These are phyloP conservation scores for Macrostomum lignano DNA, from an alignment of 1,140 invertebrate species.

Conservation along the genomic window DNA sequence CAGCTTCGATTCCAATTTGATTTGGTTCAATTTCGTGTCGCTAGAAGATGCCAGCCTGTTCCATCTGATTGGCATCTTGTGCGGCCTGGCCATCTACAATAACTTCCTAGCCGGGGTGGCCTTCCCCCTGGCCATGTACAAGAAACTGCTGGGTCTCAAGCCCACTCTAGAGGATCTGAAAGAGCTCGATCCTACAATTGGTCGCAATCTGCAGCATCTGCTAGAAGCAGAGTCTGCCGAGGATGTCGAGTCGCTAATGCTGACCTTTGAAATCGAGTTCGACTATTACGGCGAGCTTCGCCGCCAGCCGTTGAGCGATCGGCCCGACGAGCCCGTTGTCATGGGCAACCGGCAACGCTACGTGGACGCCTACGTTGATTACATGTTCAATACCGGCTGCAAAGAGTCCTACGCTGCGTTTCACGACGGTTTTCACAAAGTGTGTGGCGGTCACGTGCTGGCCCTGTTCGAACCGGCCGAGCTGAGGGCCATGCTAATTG, in stretches of 20 bases:
- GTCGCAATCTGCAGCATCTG: constrained; percentile 28
- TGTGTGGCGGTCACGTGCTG: constrained; percentile 42
- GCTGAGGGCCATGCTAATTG: constrained; percentile 32
- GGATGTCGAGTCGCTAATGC: constrained; percentile 49
- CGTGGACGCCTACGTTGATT: constrained; percentile 63
- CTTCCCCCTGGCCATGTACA: constrained; percentile 73
- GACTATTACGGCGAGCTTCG: constrained; percentile 55
- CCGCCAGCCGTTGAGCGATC: too few relatives aligned
- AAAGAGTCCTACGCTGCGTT: constrained; percentile 53
- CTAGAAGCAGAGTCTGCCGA: constrained; percentile 51
- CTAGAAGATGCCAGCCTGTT: constrained; percentile 36
- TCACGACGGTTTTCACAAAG: constrained; percentile 60
- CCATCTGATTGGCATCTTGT: constrained; percentile 46
- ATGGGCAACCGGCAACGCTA: constrained; percentile 38
- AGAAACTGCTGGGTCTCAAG: constrained; percentile 54
- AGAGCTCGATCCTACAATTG: constrained; percentile 43
- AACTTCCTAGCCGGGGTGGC: constrained; percentile 75
- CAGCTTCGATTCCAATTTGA: neutral
- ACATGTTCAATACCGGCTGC: constrained; percentile 56
- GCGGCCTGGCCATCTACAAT: constrained; percentile 84
- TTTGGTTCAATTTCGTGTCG: constrained; percentile 1
- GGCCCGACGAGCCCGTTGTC: constrained; percentile 49
- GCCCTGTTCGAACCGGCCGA: constrained; percentile 69
- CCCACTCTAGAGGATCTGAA: constrained; percentile 38
- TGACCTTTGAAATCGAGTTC: constrained; percentile 46